phyloP scores from a whole-genome alignment of 2,888 invertebrate genomes.

The Psococerastis gibbosa region DNA sequence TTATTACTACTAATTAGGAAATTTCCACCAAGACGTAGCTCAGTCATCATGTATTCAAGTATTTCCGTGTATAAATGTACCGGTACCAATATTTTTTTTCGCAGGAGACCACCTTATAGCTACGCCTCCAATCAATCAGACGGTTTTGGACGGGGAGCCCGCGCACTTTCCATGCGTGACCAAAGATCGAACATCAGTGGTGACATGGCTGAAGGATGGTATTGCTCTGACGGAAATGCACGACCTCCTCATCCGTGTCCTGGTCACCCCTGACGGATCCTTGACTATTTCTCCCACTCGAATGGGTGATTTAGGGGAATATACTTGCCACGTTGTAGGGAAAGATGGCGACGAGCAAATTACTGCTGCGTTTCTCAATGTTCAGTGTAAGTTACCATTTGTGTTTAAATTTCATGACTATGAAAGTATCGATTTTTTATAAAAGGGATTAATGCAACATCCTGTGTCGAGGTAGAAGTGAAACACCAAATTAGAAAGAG shows the following conservation, averaged over 20 bases:
- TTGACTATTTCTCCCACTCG: slow-evolving; percentile 57
- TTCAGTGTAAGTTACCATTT: slow-evolving; percentile 65
- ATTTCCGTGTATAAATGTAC: no score
- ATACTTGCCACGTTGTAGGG: slow-evolving; percentile 63
- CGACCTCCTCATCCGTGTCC: slow-evolving; percentile 23
- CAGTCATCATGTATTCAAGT: no score
- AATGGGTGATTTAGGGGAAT: slow-evolving; percentile 73
- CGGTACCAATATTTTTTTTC: no score
- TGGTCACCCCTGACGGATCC: slow-evolving; percentile 54
- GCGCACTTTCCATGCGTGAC: slow-evolving; percentile 68
- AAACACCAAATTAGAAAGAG: no score
- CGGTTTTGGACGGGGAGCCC: slow-evolving; percentile 65
- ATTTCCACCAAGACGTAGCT: no score
- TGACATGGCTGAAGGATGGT: slow-evolving; percentile 48
- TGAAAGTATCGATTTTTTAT: no score
- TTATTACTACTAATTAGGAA: no score
- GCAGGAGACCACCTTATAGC: slow-evolving; percentile 74
- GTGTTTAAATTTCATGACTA: no score
- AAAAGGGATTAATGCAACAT: no score
- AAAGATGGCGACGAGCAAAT: slow-evolving; percentile 52
- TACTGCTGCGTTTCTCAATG: slow-evolving; percentile 72
- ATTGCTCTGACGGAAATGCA: slow-evolving; percentile 39
- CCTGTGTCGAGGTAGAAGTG: no score
- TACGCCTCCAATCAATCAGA: slow-evolving; percentile 73
- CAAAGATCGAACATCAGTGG: slow-evolving; percentile 44